Conservation (phyloP, 2,113 vertebrate species). For the Phrynosoma platyrhinos region DNA sequence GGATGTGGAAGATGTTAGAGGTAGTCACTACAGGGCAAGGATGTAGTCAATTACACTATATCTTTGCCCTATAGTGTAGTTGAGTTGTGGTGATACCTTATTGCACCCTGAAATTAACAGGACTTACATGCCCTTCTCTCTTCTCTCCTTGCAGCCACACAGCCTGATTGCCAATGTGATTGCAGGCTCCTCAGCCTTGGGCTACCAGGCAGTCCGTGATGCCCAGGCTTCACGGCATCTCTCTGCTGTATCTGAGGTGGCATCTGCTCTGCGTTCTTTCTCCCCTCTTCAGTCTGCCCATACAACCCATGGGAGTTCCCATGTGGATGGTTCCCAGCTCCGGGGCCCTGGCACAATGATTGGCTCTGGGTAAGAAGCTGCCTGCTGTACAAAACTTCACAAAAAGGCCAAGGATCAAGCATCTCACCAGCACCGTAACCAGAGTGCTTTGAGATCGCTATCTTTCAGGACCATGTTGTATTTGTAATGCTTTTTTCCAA, state of each 20-base stretch:
- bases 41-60: too few species aligned
- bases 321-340: conserved; percentile 68
- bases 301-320: conserved; percentile 77
- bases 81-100: background rate
- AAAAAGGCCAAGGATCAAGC: background rate
- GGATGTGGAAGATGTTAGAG: background rate
- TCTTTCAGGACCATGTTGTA: background rate
- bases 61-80: background rate
- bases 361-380: conserved; percentile 86
- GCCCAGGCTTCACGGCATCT: conserved; percentile 83
- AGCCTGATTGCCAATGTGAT: conserved; percentile 94
- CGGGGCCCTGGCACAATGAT: conserved; percentile 81
- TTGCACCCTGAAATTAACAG: background rate
- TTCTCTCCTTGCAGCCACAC: conserved; percentile 83
- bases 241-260: conserved; percentile 79
- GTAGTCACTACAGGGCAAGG: background rate
- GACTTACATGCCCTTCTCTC: conserved; percentile 3
- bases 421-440: background rate
- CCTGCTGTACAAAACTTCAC: background rate
- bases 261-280: conserved; percentile 90
- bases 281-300: conserved; percentile 88
- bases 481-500: background rate
- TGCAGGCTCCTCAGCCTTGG: conserved; percentile 83
- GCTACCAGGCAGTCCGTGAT: conserved; percentile 84
- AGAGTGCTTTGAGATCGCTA: background rate